Evolutionary conservation across 1,140 invertebrate species (phyloP), one percentile per base, ranked within the genome.

Genomic region (Gryllus bimaculatus): DNA sequence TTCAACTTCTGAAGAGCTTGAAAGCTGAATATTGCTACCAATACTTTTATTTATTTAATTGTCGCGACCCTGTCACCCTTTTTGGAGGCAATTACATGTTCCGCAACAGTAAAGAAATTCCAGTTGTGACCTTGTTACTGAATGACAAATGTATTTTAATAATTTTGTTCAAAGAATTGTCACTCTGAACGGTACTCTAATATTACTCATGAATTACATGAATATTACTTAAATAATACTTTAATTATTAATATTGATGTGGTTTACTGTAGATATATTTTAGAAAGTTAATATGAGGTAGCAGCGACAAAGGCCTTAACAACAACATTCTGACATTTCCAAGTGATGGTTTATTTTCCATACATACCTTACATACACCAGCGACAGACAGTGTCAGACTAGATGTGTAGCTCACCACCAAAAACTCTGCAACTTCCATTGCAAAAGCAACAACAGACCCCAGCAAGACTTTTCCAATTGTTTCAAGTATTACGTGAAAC

Each of bases 301-400:
- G 18, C 2, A 66, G 10, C 7, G 18, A 66, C 3, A 3, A 18
- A 13, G 18, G 26, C 47, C 47, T 13, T 47, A 10, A 8, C 47
- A 18, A n/a, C 13, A 48, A 47, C 15, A 21, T n/a, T 47, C 20
- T 18, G 13, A 47, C 26, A 8, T 39, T 76, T 76, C 47, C n/a
- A 26, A 15, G 8, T 47, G 47, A 13, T 4, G 39, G 15, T 47
- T 8, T 8, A 26, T 4, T 48, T 47, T 47, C 8, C 54, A 66
- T 13, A 66, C 18, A 66, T 66, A 66, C 97, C 92, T 99, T 99
- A 84, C 98, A 94, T 84, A 99, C 97, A 76, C 97, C 97, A 79
- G 96, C 92, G 83, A 99, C 94, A 8, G 96, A 96, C 48, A 99
- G 88, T 7, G 98, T 99, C 54, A 99, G 91, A 90, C 97, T 98